phyloP scores from a whole-genome alignment of 64 coral and sea anemone genomes.

The Orbicella faveolata region DNA sequence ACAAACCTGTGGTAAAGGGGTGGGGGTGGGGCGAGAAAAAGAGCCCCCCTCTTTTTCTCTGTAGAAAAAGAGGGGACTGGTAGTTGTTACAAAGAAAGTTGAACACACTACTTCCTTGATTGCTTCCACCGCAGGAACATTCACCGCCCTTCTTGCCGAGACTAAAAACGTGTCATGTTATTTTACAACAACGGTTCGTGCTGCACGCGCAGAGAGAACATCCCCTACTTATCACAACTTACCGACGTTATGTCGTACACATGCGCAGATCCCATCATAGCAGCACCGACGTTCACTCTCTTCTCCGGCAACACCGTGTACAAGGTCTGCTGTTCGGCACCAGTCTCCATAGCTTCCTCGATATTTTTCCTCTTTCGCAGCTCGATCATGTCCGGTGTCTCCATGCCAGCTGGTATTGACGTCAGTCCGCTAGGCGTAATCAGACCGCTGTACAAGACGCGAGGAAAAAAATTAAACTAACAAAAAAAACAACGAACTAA shows the following conservation, averaged over 20 bases:
- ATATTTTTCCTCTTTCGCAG: conserved; percentile 93
- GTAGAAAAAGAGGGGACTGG: too few relatives aligned
- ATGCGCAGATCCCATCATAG: conserved; percentile 97
- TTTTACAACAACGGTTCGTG: too few relatives aligned
- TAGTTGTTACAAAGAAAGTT: too few relatives aligned
- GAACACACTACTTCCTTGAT: too few relatives aligned
- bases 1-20: too few relatives aligned
- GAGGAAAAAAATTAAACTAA: background rate
- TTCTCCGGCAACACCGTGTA: conserved; percentile 95
- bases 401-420: conserved; percentile 99
- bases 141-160: too few relatives aligned
- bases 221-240: background rate
- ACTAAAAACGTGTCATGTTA: too few relatives aligned
- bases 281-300: conserved; percentile 76
- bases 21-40: too few relatives aligned
- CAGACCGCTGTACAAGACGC: conserved; percentile 49
- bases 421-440: conserved; percentile 97
- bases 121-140: too few relatives aligned
- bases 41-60: too few relatives aligned
- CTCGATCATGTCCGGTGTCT: conserved; percentile 99
- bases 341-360: conserved; percentile 94
- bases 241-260: conserved; percentile 89
- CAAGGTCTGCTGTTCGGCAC: conserved; percentile 81
- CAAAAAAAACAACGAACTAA: too few relatives aligned
- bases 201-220: too few relatives aligned